A percentile compares a stretch with the other conserved stretches of the same genome.
Evolutionary conservation across 2,888 invertebrate genomes (phyloP).

Genomic region (Therioaphis trifolii): DNA sequence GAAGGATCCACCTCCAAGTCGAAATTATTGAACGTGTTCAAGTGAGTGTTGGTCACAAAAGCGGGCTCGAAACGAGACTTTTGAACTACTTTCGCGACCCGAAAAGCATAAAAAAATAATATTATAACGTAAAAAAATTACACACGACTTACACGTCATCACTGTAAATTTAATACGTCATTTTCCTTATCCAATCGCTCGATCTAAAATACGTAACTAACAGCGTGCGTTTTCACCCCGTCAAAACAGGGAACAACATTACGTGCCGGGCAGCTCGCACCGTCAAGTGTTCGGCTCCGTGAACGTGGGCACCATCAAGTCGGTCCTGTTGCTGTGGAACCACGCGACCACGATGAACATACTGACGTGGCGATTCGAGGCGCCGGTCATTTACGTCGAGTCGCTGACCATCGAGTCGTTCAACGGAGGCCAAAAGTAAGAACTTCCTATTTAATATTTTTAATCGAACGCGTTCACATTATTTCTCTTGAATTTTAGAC

Average conservation of each 20-base stretch:
- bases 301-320: conserved; percentile 76
- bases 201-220: too few relatives aligned
- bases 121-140: conserved; percentile 7
- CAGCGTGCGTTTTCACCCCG: too few relatives aligned
- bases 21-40: conserved; percentile 69
- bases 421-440: conserved; percentile 78
- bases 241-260: conserved; percentile 70
- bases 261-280: conserved; percentile 80
- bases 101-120: too few relatives aligned
- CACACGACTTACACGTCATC: too few relatives aligned
- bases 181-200: background rate
- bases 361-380: conserved; percentile 83
- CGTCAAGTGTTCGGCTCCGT: conserved; percentile 77
- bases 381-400: conserved; percentile 80
- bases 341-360: conserved; percentile 85
- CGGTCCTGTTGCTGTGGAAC: conserved; percentile 81
- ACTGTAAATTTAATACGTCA: background rate
- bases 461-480: too few relatives aligned
- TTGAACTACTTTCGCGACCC: too few relatives aligned
- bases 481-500: too few relatives aligned
- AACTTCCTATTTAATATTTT: too few relatives aligned
- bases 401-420: conserved; percentile 79
- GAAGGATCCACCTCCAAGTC: conserved; percentile 75
- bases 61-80: too few relatives aligned
- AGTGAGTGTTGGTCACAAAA: conserved; percentile 45